phyloP scores from a whole-genome alignment of 2,888 invertebrate genomes.

The Dolomedes plantarius region DNA sequence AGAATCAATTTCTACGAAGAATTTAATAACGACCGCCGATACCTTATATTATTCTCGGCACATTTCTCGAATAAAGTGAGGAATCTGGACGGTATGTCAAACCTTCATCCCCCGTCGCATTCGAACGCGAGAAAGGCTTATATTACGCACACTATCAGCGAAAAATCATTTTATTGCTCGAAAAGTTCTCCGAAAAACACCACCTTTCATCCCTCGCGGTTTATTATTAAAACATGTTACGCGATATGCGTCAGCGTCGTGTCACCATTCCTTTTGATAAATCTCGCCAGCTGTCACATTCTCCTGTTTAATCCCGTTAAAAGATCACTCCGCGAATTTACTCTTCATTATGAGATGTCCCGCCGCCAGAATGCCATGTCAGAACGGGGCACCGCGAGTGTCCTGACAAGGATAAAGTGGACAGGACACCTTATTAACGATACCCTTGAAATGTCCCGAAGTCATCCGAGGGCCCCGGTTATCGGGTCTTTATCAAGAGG shows the following conservation, averaged over 20 bases:
- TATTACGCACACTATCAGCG: neutral
- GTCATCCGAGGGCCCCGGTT: neutral
- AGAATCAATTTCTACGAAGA: too few relatives aligned
- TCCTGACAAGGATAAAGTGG: constrained; percentile 32
- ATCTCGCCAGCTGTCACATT: constrained; percentile 2
- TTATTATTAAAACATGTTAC: neutral
- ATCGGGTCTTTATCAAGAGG: neutral
- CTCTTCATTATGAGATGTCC: constrained; percentile 34
- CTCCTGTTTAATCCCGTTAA: neutral
- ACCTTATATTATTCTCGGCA: too few relatives aligned
- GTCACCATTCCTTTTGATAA: neutral
- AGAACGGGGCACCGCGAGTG: neutral
- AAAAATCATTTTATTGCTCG: neutral
- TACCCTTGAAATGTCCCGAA: neutral
- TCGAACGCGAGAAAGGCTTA: too few relatives aligned
- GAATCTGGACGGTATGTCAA: too few relatives aligned
- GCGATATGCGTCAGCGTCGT: neutral
- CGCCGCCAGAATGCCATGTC: constrained; percentile 9
- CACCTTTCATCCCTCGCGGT: neutral
- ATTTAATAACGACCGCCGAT: too few relatives aligned
- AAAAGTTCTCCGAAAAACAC: neutral
- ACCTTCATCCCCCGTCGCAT: too few relatives aligned
- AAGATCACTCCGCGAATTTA: constrained; percentile 14
- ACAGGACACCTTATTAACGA: constrained; percentile 58
- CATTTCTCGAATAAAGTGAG: too few relatives aligned